A percentile compares a stretch with the other conserved stretches of the same genome.
These are phyloP conservation scores for Sinohyriopsis cumingii DNA, from an alignment of 2,888 invertebrate genomes.

Conservation along the genomic window DNA sequence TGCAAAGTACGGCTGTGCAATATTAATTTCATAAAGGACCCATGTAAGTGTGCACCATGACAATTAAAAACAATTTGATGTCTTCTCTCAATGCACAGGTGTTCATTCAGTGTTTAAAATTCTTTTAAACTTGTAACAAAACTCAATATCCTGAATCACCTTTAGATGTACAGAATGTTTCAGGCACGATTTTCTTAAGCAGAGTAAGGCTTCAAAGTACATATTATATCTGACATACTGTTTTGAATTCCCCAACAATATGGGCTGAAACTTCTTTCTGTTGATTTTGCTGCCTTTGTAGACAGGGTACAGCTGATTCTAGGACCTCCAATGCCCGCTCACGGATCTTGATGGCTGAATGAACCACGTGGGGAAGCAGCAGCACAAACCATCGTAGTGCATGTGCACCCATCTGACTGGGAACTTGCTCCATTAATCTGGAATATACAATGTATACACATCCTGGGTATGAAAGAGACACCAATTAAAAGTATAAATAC, in stretches of 20 bases:
- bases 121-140: no score
- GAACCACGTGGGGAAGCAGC: conserved; percentile 49
- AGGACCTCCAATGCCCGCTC: conserved; percentile 51
- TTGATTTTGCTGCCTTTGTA: conserved; percentile 24
- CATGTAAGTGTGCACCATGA: no score
- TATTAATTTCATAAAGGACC: no score
- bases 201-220: neutral
- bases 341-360: conserved; percentile 51
- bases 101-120: no score
- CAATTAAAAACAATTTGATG: no score
- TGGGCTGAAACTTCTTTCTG: conserved; percentile 40
- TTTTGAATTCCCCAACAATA: conserved; percentile 51
- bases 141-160: no score
- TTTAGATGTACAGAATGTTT: no score
- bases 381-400: conserved; percentile 51
- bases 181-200: no score
- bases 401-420: conserved; percentile 42
- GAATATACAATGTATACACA: neutral
- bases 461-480: no score
- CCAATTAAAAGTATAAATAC: no score
- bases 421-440: conserved; percentile 58
- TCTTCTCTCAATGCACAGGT: no score
- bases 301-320: conserved; percentile 21
- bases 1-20: no score
- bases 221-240: conserved; percentile 32